phyloP scores from a whole-genome alignment of 2,888 invertebrate species.

The Cryptocephalus primarius region DNA sequence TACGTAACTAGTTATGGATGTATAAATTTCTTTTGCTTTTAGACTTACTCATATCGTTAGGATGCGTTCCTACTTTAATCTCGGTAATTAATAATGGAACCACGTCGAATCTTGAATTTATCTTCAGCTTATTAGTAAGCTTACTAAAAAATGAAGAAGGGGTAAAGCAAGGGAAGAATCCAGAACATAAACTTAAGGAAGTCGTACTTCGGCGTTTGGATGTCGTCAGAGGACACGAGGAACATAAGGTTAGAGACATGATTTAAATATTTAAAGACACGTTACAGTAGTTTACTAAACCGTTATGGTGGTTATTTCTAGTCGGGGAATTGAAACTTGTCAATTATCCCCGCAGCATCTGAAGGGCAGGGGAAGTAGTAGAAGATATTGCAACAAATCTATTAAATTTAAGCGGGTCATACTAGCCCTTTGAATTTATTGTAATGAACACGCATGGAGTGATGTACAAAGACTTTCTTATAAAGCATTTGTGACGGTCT shows the following conservation, averaged over 20 bases:
- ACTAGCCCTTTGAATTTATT: no score
- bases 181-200: conserved; percentile 34
- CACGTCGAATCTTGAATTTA: conserved; percentile 39
- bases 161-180: conserved; percentile 35
- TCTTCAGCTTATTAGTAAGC: conserved; percentile 38
- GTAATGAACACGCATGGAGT: no score
- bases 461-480: no score
- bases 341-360: no score
- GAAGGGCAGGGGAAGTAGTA: no score
- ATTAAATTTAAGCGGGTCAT: no score
- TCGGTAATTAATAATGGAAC: conserved; percentile 21
- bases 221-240: conserved; percentile 34
- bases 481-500: no score
- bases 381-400: no score
- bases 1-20: background rate
- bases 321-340: no score
- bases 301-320: no score
- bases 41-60: conserved; percentile 26
- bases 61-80: conserved; percentile 26
- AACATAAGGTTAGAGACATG: conserved; percentile 28
- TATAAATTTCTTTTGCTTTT: conserved; percentile 9
- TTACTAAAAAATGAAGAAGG: conserved; percentile 35
- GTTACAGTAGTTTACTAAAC: no score
- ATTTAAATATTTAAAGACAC: background rate
- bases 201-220: conserved; percentile 33